Evolutionary conservation across 2,797 vertebrate genomes (phyloP).

Genomic region (Gymnodraco acuticeps): DNA sequence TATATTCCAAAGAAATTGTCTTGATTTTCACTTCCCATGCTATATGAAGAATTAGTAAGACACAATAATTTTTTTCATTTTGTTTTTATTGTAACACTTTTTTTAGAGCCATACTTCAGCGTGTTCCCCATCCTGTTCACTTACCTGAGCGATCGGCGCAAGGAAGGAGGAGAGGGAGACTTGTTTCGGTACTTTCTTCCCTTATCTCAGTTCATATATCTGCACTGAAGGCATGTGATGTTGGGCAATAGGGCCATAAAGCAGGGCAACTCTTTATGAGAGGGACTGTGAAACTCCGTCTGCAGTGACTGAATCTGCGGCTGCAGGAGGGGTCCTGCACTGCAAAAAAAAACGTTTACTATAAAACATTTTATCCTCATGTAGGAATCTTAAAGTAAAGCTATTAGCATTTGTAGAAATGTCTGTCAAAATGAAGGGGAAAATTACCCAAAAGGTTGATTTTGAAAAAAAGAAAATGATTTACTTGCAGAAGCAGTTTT

Average conservation of each 20-base stretch:
- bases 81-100: constrained; percentile 1
- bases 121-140: not conserved
- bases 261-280: constrained; percentile 79
- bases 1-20: constrained; percentile 31
- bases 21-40: not conserved
- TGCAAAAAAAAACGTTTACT: not conserved
- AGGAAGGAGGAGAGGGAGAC: constrained; percentile 44
- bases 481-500: not conserved
- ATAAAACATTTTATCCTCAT: not conserved
- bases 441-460: not conserved
- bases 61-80: not conserved
- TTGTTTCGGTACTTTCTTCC: constrained; percentile 67
- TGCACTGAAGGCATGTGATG: constrained; percentile 84
- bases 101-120: not conserved
- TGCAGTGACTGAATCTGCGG: constrained; percentile 43
- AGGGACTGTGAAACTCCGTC: constrained; percentile 65
- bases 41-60: not conserved
- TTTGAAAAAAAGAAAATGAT: too few relatives aligned
- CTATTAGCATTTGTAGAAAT: not conserved
- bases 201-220: constrained; percentile 87
- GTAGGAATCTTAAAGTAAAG: not conserved
- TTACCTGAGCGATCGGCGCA: constrained; percentile 20
- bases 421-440: not conserved
- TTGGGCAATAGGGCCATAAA: constrained; percentile 86
- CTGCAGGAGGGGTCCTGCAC: constrained; percentile 39